Evolutionary conservation across 2,113 vertebrate genomes (phyloP), one percentile per base, ranked within the genome.

Genomic region (Gnathonemus echidnorhynchus): DNA sequence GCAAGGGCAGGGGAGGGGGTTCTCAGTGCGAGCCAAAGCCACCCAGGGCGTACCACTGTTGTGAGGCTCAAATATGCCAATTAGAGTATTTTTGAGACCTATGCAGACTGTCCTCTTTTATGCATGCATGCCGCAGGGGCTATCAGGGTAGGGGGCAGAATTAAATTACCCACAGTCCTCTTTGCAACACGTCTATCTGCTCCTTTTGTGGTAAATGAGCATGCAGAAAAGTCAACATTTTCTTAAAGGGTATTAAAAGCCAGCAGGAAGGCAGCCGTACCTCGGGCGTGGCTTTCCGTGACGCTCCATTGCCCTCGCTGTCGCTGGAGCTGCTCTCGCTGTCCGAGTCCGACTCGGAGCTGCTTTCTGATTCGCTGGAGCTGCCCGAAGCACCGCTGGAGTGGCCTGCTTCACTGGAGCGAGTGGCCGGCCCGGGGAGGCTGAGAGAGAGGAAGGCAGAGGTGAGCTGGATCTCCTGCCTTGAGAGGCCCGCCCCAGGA

Each of bases 361-460:
- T 99, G 96, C 97, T 98, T 93, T 98, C 98, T 0, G 98, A 98
- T 93, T 99, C 98, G 3, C 98, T 98, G 95, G 97, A 98, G 94
- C 97, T 98, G 90, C 96, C 97, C 0, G 97, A 97, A 0, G 95
- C 97, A 0, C 97, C 97, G 0, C 96, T 97, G 93, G 95, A 95
- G 89, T 95, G 95, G 35, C 93, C 92, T 21, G 94, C 93, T 77
- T 94, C 74, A 0, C 92, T 1, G 35, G 92, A 1, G 0, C 95
- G 95, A 10, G 93, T 86, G 0, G 88, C 90, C 0, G 94, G 94
- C 93, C 95, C 93, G 0, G 95, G 93, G 50, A 95, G 91, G 89
- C 95, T 96, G 89, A 95, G 93, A 0, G 21, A 66, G 19, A n/a
- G 80, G n/a, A 87, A n/a, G 70, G 88, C 2, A 87, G 7, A 88